These are phyloP conservation scores for Microcebus griseorufus DNA, from an alignment of 2,113 vertebrate genomes.

Conservation along the genomic window DNA sequence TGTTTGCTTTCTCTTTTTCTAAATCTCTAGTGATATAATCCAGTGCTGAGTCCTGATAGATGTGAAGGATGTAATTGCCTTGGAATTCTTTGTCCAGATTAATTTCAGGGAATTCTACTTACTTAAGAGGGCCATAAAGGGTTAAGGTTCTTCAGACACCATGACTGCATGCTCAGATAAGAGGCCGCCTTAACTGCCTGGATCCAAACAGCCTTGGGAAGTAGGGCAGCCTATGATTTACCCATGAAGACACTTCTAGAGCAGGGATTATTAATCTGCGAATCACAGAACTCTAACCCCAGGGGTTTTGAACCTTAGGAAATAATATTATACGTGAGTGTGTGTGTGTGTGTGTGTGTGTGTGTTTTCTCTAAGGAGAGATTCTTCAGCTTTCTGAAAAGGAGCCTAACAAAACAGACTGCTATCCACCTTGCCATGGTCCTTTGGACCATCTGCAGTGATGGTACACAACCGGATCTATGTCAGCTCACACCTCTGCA, in stretches of 20 bases:
- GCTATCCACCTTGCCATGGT: background rate
- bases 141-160: background rate
- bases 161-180: background rate
- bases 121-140: background rate
- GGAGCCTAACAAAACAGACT: background rate
- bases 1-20: constrained; percentile 21
- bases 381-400: background rate
- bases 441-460: background rate
- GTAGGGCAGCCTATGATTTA: background rate
- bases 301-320: background rate
- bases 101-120: background rate
- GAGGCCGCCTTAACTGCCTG: background rate
- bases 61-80: background rate
- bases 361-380: background rate
- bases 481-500: background rate
- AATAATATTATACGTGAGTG: background rate
- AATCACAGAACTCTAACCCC: background rate
- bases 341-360: background rate
- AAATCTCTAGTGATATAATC: background rate
- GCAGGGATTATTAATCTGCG: background rate
- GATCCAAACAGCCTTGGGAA: background rate
- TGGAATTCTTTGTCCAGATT: background rate
- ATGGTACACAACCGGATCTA: background rate
- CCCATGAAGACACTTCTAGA: background rate
- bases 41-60: background rate